Evolutionary conservation across 2,113 vertebrate species (phyloP), one percentile per base, ranked within the genome.

Genomic region (Antechinus flavipes): DNA sequence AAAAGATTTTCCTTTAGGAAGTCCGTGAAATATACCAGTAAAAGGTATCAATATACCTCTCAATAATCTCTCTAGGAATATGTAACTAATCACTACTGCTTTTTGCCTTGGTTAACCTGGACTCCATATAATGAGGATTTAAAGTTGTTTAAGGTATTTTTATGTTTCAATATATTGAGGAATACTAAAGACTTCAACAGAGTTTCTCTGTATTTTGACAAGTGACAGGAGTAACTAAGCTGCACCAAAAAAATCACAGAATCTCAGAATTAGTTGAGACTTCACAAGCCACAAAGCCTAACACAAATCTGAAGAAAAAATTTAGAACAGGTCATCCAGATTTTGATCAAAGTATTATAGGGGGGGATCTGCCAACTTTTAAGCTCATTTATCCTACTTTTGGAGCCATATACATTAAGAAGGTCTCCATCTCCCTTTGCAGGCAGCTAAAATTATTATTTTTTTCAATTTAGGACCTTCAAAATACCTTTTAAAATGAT

Each of bases 391-490:
- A 76, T 84, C 23, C 35, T 35, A 84, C 42, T 42, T 84, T 42
- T 22, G 68, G 35, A 84, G 19, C 2, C 22, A 19, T n/a, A 84
- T 23, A 76, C 16, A 30, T 68, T 68, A 35, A 12, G 14, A 25
- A n/a, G 12, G 14, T 68, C 26, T 3, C 3, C 16, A 16, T 76
- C 5, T 0, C 2, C 6, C 1, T 19, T 19, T 42, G 22, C 14
- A 84, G 68, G 1, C 68, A 84, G 68, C 35, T 84, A n/a, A 42
- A 84, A 22, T 84, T 19, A 42, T 54, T 54, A 19, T 11, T 76
- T 76, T 84, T 84, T 42, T 8, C 68, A 84, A 42, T 19, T 84
- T 84, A 42, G 68, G n/a, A 84, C 23, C 6, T 84, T 42, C 68
- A 42, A 84, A 84, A 84, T 42, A 84, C 68, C n/a, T 84, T 42